These are phyloP conservation scores for Platycheirus rosarum DNA, from an alignment of 2,888 invertebrate genomes.

Conservation along the genomic window DNA sequence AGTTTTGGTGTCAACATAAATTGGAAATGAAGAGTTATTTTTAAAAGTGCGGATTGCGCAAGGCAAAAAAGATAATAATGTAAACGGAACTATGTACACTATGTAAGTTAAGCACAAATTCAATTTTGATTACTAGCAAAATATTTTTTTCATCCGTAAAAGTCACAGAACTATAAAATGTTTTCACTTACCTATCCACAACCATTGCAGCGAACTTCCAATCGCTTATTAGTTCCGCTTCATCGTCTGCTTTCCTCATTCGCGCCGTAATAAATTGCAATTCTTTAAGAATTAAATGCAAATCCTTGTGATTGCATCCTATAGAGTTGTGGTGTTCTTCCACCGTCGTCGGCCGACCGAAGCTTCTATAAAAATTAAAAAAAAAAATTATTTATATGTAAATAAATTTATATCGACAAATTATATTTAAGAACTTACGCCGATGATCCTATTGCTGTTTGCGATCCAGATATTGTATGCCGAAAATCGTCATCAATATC, in stretches of 20 bases:
- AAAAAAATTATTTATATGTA: not conserved
- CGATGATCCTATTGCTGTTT: slow-evolving; percentile 86
- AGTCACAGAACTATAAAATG: too few species aligned
- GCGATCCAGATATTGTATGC: slow-evolving; percentile 85
- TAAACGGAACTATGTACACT: too few species aligned
- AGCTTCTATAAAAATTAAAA: slow-evolving; percentile 82
- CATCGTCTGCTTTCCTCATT: slow-evolving; percentile 97
- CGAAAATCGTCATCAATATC: slow-evolving; percentile 98
- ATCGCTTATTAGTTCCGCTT: slow-evolving; percentile 95
- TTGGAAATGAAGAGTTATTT: too few species aligned
- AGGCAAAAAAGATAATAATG: too few species aligned
- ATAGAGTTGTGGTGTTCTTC: slow-evolving; percentile 86
- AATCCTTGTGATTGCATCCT: slow-evolving; percentile 91
- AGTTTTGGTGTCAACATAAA: too few species aligned
- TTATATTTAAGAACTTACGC: slow-evolving; percentile 84
- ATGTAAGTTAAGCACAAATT: too few species aligned
- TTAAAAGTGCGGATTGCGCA: too few species aligned
- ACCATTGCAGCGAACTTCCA: slow-evolving; percentile 99
- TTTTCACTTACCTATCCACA: slow-evolving; percentile 89
- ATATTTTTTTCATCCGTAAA: too few species aligned
- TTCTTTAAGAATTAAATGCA: slow-evolving; percentile 95
- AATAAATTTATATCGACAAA: not conserved
- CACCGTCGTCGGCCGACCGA: slow-evolving; percentile 90
- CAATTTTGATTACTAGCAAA: too few species aligned
- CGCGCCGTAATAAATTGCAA: slow-evolving; percentile 96